phyloP scores from a whole-genome alignment of 2,797 vertebrate species.

The Adrianichthys oophorus region DNA sequence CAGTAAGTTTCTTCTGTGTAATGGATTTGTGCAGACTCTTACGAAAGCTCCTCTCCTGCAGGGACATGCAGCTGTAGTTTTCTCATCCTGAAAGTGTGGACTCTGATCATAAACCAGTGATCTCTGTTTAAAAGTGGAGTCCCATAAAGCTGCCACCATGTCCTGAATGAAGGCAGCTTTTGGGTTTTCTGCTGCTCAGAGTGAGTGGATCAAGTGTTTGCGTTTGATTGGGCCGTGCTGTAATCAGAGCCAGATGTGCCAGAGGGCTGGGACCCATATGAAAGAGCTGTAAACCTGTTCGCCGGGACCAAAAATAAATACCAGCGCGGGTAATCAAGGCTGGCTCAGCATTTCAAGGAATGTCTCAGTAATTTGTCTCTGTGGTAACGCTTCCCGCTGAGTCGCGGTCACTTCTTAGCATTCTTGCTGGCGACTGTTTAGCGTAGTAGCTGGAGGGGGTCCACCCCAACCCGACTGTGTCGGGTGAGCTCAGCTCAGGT shows the following conservation, averaged over 20 bases:
- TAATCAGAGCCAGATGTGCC: conserved; percentile 76
- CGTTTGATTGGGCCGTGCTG: conserved; percentile 64
- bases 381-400: conserved; percentile 53
- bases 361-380: conserved; percentile 70
- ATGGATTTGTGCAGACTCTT: too few species aligned
- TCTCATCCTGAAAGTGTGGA: too few species aligned
- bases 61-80: too few species aligned
- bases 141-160: conserved; percentile 45
- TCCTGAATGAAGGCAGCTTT: conserved; percentile 24
- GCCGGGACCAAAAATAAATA: conserved; percentile 13
- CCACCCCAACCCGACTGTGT: conserved; percentile 15
- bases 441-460: conserved; percentile 41
- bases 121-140: conserved; percentile 6
- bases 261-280: conserved; percentile 46
- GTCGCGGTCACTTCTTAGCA: conserved; percentile 73
- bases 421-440: conserved; percentile 59
- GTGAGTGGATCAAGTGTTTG: conserved; percentile 69
- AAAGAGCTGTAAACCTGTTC: conserved; percentile 74
- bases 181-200: conserved; percentile 39
- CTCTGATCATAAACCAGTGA: too few species aligned
- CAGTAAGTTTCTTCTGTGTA: too few species aligned
- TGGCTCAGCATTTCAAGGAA: conserved; percentile 55
- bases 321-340: conserved; percentile 30
- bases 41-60: too few species aligned
- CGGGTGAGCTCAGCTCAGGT: conserved; percentile 10